A percentile compares a stretch with the other conserved stretches of the same genome.
These are phyloP conservation scores for Limosa lapponica DNA, from an alignment of 2,797 vertebrate species.

Conservation along the genomic window DNA sequence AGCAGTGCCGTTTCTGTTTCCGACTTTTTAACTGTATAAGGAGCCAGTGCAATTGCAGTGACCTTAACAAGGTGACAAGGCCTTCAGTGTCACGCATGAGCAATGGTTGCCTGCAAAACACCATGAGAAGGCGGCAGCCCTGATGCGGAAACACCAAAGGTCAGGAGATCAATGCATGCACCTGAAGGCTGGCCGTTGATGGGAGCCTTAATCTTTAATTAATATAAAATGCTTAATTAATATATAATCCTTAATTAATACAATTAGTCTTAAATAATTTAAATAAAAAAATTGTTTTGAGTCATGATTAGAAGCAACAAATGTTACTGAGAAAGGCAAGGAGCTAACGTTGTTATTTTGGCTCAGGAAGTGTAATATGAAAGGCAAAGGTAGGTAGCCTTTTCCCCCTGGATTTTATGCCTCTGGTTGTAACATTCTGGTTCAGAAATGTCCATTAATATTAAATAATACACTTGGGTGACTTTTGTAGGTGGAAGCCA, in stretches of 20 bases:
- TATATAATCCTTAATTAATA: background rate
- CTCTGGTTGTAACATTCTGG: background rate
- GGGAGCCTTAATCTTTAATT: background rate
- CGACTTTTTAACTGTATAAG: background rate
- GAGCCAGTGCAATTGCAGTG: background rate
- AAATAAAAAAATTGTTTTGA: background rate
- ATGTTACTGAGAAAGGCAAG: background rate
- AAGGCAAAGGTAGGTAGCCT: background rate
- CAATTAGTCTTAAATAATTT: background rate
- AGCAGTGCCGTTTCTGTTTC: background rate
- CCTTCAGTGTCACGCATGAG: background rate
- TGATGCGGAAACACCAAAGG: background rate
- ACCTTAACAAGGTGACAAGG: background rate
- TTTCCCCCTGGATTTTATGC: background rate
- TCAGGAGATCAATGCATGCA: background rate
- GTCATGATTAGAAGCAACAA: background rate
- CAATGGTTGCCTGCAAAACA: background rate
- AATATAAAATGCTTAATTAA: background rate
- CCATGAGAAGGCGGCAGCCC: background rate
- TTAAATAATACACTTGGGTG: conserved; percentile 19
- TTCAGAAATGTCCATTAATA: conserved; percentile 40
- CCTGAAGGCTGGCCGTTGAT: background rate
- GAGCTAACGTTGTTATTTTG: background rate
- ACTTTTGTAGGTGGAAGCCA: conserved; percentile 12
- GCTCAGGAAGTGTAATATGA: background rate